phyloP scores from a whole-genome alignment of 2,888 invertebrate species.

The Erpobdella octoculata region DNA sequence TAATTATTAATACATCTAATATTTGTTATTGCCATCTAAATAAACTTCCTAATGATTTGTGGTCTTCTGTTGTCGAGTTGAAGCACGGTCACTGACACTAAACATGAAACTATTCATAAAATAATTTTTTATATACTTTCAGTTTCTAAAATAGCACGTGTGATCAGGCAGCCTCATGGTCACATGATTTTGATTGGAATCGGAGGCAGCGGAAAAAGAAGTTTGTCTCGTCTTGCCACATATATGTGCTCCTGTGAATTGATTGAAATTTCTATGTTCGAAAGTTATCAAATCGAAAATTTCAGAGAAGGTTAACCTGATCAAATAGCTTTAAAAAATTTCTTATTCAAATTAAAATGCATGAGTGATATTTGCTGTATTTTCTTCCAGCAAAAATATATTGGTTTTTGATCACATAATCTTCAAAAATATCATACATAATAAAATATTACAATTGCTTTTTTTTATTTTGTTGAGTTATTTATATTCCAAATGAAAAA shows the following conservation, averaged over 20 bases:
- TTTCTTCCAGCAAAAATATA: not conserved
- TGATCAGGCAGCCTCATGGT: constrained; percentile 73
- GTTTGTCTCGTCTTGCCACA: constrained; percentile 67
- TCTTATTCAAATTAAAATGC: too few relatives aligned
- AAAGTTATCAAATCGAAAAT: constrained; percentile 65
- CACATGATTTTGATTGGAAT: constrained; percentile 77
- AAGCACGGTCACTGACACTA: too few relatives aligned
- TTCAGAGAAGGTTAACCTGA: constrained; percentile 60
- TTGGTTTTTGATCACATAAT: not conserved
- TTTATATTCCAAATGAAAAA: too few relatives aligned
- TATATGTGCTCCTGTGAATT: constrained; percentile 71
- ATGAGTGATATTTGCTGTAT: not conserved
- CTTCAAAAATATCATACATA: not conserved
- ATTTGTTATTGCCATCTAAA: too few relatives aligned
- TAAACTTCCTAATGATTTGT: too few relatives aligned
- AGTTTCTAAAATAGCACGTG: constrained; percentile 71
- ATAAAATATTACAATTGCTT: not conserved
- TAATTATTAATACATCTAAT: too few relatives aligned
- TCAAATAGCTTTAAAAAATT: too few relatives aligned
- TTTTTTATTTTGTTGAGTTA: too few relatives aligned
- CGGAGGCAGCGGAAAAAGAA: constrained; percentile 76
- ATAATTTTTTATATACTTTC: constrained; percentile 14
- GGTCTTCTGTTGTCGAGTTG: too few relatives aligned
- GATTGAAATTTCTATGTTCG: constrained; percentile 72
- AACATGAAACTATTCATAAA: too few relatives aligned